Evolutionary conservation across 2,888 invertebrate species (phyloP).

Genomic region (Tetropium fuscum): DNA sequence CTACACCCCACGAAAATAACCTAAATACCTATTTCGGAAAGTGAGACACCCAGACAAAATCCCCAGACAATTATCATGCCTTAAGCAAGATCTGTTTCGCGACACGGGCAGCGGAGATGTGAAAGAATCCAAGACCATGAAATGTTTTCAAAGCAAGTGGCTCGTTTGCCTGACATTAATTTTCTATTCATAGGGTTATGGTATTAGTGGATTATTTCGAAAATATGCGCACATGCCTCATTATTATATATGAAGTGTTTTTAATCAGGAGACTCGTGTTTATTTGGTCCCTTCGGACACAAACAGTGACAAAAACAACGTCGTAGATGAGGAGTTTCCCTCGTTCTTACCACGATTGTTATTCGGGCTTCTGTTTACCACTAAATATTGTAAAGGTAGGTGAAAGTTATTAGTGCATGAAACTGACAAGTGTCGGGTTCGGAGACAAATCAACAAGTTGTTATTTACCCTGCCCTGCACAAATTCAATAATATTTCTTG

Average conservation of each 20-base stretch:
- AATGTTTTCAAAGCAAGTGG: background rate
- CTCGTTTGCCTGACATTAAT: slow-evolving; percentile 2
- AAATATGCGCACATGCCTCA: slow-evolving; percentile 3
- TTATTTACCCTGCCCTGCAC: background rate
- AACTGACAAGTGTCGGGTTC: background rate
- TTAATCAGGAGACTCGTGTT: background rate
- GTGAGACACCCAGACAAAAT: no score
- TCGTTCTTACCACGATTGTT: background rate
- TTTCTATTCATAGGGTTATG: slow-evolving; percentile 2
- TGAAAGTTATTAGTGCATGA: slow-evolving; percentile 3
- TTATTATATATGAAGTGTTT: slow-evolving; percentile 12
- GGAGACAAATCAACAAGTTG: background rate
- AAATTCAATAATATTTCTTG: no score
- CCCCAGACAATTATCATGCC: no score
- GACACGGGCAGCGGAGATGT: no score
- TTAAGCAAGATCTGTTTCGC: no score
- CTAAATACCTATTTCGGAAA: no score
- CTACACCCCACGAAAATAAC: no score
- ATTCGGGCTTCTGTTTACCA: background rate
- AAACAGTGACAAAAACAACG: slow-evolving; percentile 7
- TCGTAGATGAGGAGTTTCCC: slow-evolving; percentile 9
- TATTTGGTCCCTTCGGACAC: background rate
- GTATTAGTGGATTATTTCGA: slow-evolving; percentile 10
- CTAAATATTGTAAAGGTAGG: background rate
- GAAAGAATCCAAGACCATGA: background rate